A percentile compares a stretch with the other conserved stretches of the same genome.
Evolutionary conservation across 2,888 invertebrate genomes (phyloP).

Genomic region (Eristalinus sepulchralis): DNA sequence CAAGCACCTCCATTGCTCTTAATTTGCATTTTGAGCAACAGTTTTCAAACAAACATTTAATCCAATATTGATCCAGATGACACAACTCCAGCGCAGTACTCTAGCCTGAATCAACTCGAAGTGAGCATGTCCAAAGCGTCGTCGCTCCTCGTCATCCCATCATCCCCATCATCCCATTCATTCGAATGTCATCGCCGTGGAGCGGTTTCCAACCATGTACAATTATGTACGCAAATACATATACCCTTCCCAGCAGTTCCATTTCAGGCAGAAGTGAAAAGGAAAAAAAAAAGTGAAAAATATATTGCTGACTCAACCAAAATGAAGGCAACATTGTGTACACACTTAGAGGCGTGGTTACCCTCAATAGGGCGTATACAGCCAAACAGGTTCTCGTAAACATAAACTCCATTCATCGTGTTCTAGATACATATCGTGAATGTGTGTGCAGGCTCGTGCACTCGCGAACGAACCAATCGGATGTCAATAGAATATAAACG

Average conservation of each 20-base stretch:
- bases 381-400: slow-evolving; percentile 56
- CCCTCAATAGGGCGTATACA: slow-evolving; percentile 57
- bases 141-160: slow-evolving; percentile 13
- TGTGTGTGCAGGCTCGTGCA: slow-evolving; percentile 23
- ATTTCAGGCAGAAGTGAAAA: not conserved
- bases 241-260: slow-evolving; percentile 4
- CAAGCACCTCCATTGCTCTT: not conserved
- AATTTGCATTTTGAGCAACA: slow-evolving; percentile 48
- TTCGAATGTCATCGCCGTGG: not conserved
- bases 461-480: slow-evolving; percentile 48
- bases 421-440: slow-evolving; percentile 17
- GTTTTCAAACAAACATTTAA: slow-evolving; percentile 40
- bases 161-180: slow-evolving; percentile 35
- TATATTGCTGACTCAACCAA: slow-evolving; percentile 62
- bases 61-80: slow-evolving; percentile 51
- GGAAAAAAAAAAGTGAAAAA: not conserved
- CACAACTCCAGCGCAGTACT: slow-evolving; percentile 18
- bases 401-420: slow-evolving; percentile 38
- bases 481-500: slow-evolving; percentile 41
- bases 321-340: slow-evolving; percentile 59
- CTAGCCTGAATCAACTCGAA: slow-evolving; percentile 30
- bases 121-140: slow-evolving; percentile 50
- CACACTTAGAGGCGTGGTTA: slow-evolving; percentile 62
- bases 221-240: not conserved
- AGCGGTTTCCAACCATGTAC: slow-evolving; percentile 13